Conservation (phyloP, 2,113 vertebrate genomes). For the Dicaeum eximium region DNA sequence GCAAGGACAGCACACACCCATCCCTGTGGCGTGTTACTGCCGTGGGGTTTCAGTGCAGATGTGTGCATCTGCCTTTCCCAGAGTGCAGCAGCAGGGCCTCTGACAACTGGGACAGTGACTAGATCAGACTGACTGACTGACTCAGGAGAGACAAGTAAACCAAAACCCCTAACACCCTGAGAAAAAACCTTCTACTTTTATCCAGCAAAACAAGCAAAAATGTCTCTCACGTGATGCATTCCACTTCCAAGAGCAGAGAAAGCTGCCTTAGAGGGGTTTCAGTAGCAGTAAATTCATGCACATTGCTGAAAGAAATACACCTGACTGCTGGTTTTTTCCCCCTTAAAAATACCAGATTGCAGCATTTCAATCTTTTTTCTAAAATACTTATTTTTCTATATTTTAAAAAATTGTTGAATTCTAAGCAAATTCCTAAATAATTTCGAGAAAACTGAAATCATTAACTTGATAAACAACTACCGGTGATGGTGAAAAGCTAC, state of each 20-base stretch:
- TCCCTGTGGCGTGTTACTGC: fast-evolving
- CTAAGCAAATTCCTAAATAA: neutral
- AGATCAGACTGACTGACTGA: neutral
- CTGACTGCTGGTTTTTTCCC: neutral
- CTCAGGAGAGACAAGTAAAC: neutral
- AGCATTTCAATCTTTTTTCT: neutral
- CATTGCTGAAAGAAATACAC: neutral
- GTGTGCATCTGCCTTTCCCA: neutral
- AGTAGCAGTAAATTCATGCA: neutral
- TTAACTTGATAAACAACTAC: neutral
- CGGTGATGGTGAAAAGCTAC: neutral
- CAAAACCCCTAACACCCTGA: neutral
- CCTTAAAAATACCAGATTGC: neutral
- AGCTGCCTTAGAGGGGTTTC: neutral
- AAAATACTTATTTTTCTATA: neutral
- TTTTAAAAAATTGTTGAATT: neutral
- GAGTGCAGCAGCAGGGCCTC: neutral
- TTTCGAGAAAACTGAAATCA: neutral
- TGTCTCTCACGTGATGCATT: neutral
- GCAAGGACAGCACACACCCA: neutral
- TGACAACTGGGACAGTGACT: neutral
- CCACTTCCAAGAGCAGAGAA: neutral
- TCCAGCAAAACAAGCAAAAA: neutral
- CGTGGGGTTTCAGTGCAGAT: neutral
- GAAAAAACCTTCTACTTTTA: neutral